Base-by-base conservation (phyloP, 2,113 vertebrate genomes). In the Xenopus laevis region DNA sequence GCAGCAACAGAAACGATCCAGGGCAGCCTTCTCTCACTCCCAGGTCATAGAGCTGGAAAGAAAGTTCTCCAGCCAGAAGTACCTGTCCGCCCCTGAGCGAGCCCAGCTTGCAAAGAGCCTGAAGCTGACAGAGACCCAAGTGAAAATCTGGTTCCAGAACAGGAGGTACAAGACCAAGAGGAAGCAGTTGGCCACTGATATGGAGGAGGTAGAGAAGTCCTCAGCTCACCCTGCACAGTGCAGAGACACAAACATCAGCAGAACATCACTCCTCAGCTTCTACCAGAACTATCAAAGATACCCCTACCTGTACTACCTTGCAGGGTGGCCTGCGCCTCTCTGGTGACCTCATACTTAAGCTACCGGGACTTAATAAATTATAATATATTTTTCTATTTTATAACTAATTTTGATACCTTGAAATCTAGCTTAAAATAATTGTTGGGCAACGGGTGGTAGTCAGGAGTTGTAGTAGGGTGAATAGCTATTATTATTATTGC, bases 81-180 rank as follows among this genome's bases (percentile, higher is more conserved):
- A 99, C 81, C 91, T 99, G 62, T 97, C 96, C 0, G 96, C 95
- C 1, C 93, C 94, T 0, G 96, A 98, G 72, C 84, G 97, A 78
- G 94, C 96, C 2, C 93, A 93, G 79, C 85, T 99, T 79, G 96
- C 97, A 60, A 84, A 83, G 83, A 84, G 88, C 76, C 90, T 99
- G 81, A 94, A 93, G 83, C 93, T 99, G 44, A 99, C 95, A 0
- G 97, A 99, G 87, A 99, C 96, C 10, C 97, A 99, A 78, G 96
- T 99, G 79, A 99, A 99, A 81, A 99, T 99, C 82, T 99, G 97
- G 97, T 98, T 99, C 86, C 97, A 99, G 86, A 99, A 98, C 89
- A 87, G 97, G 77, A 89, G 97, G 67, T 98, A 99, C 71, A 99
- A 99, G 83, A 99, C 95, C 16, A 99, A 99, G 72, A 85, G 95